phyloP scores from a whole-genome alignment of 1,140 invertebrate genomes.

The Mylabris phalerata region DNA sequence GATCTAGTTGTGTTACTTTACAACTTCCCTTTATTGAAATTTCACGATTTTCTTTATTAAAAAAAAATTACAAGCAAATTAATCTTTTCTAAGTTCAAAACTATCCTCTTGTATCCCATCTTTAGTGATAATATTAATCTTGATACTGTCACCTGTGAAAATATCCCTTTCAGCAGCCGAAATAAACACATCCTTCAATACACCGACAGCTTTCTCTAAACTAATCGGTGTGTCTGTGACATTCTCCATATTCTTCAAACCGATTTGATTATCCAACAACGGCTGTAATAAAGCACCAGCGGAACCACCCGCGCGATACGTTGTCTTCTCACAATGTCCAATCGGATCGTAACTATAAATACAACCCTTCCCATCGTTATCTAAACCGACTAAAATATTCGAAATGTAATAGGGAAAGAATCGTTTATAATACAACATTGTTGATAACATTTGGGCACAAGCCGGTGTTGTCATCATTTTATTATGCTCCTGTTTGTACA shows the following conservation, averaged over 20 bases:
- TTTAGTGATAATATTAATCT: slow-evolving; percentile 85
- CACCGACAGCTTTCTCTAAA: slow-evolving; percentile 69
- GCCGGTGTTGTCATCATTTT: slow-evolving; percentile 89
- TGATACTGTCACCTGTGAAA: slow-evolving; percentile 88
- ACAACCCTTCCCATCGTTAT: slow-evolving; percentile 82
- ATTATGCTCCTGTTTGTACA: slow-evolving; percentile 94
- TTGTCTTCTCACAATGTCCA: slow-evolving; percentile 79
- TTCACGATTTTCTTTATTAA: no score
- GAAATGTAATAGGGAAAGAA: slow-evolving; percentile 99
- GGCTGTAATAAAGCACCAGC: slow-evolving; percentile 74
- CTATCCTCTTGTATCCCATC: slow-evolving; percentile 70
- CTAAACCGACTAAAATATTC: slow-evolving; percentile 88
- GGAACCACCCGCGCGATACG: slow-evolving; percentile 79
- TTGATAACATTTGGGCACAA: slow-evolving; percentile 91
- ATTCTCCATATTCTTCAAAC: slow-evolving; percentile 74
- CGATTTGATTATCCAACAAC: slow-evolving; percentile 85
- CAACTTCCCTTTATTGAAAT: no score
- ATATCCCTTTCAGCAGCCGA: slow-evolving; percentile 97
- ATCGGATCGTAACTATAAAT: slow-evolving; percentile 97
- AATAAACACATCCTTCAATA: slow-evolving; percentile 94
- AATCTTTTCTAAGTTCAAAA: slow-evolving; percentile 74
- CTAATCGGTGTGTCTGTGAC: slow-evolving; percentile 58
- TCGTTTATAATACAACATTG: slow-evolving; percentile 91
- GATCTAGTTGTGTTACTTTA: no score
- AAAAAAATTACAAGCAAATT: slow-evolving; percentile 33